These are phyloP conservation scores for Tamandua tetradactyla DNA, from an alignment of 2,797 vertebrate species.

Conservation along the genomic window DNA sequence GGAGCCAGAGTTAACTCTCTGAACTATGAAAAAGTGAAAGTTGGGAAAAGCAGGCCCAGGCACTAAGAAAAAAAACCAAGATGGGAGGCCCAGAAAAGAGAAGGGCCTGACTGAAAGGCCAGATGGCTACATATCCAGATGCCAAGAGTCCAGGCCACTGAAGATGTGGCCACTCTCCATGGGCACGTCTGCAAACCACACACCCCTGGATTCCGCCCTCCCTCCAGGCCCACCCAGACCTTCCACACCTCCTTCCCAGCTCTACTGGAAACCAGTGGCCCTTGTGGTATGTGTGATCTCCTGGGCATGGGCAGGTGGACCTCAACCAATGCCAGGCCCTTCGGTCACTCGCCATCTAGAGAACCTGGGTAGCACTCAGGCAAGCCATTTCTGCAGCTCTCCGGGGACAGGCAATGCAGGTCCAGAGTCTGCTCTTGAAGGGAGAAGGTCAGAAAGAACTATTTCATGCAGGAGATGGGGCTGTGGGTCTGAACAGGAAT, in stretches of 20 bases:
- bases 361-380: neutral
- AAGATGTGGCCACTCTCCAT: neutral
- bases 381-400: neutral
- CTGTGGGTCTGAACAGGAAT: neutral
- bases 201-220: neutral
- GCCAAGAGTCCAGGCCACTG: neutral
- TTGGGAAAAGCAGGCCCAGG: neutral
- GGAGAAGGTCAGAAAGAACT: neutral
- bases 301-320: rapidly evolving
- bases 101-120: neutral
- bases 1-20: neutral
- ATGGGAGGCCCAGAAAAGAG: neutral
- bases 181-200: too few relatives aligned
- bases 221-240: neutral
- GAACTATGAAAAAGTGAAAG: neutral
- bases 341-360: neutral
- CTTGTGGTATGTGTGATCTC: rapidly evolving
- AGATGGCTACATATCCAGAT: neutral
- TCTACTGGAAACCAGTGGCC: neutral
- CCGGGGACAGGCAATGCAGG: neutral
- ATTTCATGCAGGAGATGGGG: neutral
- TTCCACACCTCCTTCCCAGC: neutral
- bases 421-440: neutral
- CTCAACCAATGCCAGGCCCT: neutral
- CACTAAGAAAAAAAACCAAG: neutral